phyloP scores from a whole-genome alignment of 2,797 vertebrate genomes.

The Halcyon chelicuti region DNA sequence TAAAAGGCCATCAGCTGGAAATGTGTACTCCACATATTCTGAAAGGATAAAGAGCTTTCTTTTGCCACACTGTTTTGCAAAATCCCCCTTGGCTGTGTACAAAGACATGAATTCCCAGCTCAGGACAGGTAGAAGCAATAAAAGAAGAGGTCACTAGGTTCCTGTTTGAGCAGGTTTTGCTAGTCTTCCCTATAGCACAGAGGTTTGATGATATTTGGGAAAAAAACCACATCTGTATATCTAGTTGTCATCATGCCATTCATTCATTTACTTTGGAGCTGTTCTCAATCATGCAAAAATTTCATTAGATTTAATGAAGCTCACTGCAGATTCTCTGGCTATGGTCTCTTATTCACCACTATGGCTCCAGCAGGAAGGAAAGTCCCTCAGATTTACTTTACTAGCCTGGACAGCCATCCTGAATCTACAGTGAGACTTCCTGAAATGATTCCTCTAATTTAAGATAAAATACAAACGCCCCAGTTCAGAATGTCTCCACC shows the following conservation, averaged over 20 bases:
- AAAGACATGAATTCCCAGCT: background rate
- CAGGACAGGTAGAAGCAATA: background rate
- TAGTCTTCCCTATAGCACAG: background rate
- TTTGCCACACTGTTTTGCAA: background rate
- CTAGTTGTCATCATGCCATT: background rate
- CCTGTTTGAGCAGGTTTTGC: background rate
- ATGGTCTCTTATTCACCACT: background rate
- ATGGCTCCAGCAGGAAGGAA: rapidly evolving
- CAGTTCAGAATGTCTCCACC: background rate
- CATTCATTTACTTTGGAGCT: background rate
- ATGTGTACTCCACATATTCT: too few species aligned
- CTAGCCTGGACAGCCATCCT: background rate
- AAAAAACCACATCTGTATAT: background rate
- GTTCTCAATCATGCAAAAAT: background rate
- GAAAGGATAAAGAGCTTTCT: background rate
- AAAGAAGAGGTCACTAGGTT: background rate
- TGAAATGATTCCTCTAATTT: background rate
- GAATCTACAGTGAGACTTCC: background rate
- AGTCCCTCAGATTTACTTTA: background rate
- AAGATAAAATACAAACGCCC: background rate
- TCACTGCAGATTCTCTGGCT: background rate
- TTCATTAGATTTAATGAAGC: background rate
- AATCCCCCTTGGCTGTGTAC: background rate
- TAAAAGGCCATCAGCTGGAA: background rate
- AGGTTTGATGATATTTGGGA: background rate